Evolutionary conservation across 2,888 invertebrate species (phyloP).

Genomic region (Leucoma salicis): DNA sequence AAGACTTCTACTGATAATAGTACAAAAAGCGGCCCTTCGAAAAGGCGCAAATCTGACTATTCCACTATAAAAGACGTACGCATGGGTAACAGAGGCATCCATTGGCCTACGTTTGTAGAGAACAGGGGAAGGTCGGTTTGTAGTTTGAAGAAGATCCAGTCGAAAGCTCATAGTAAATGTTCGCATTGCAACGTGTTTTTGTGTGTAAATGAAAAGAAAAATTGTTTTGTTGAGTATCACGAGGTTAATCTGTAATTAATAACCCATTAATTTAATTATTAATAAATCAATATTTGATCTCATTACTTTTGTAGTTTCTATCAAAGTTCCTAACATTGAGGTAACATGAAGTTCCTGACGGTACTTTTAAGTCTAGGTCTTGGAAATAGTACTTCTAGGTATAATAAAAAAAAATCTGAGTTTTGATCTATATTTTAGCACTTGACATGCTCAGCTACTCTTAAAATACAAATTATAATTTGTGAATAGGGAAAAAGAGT

Average conservation of each 20-base stretch:
- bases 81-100: slow-evolving; percentile 31
- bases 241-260: slow-evolving; percentile 23
- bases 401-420: not conserved
- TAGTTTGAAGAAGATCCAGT: slow-evolving; percentile 32
- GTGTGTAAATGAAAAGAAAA: slow-evolving; percentile 30
- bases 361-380: slow-evolving; percentile 22
- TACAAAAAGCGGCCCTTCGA: slow-evolving; percentile 17
- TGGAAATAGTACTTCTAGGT: slow-evolving; percentile 9
- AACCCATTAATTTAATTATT: slow-evolving; percentile 21
- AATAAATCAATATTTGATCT: slow-evolving; percentile 21
- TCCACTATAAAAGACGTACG: slow-evolving; percentile 31
- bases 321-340: slow-evolving; percentile 26
- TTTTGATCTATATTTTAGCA: too few species aligned
- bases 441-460: too few species aligned
- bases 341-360: slow-evolving; percentile 28
- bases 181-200: slow-evolving; percentile 17
- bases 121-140: slow-evolving; percentile 32
- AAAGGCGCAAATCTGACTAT: slow-evolving; percentile 29
- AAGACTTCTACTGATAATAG: slow-evolving; percentile 11
- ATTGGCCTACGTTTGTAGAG: slow-evolving; percentile 31
- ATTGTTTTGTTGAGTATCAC: slow-evolving; percentile 26
- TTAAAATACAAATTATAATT: too few species aligned
- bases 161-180: slow-evolving; percentile 25
- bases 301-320: slow-evolving; percentile 27
- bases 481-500: too few species aligned